Conservation (phyloP, 2,113 vertebrate genomes). For the Pongo pygmaeus region DNA sequence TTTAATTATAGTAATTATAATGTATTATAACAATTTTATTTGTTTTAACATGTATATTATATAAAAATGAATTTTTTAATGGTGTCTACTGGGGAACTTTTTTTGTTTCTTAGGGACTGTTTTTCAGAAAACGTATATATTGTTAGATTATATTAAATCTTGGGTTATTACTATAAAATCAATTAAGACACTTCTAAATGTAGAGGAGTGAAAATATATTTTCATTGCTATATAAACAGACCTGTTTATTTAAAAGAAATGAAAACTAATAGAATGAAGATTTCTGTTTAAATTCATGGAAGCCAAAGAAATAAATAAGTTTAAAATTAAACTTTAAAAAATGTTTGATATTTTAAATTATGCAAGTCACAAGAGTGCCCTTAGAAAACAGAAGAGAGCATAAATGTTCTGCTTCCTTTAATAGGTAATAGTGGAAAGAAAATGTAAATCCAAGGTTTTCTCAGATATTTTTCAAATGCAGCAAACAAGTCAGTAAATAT, state of each 20-base stretch:
- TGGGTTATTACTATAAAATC: not conserved
- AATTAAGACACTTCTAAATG: not conserved
- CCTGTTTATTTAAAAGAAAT: not conserved
- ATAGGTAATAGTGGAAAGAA: not conserved
- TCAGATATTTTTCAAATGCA: not conserved
- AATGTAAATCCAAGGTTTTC: not conserved
- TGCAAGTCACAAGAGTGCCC: not conserved
- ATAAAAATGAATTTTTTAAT: not conserved
- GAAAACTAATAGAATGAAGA: not conserved
- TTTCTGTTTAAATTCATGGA: conserved; percentile 5
- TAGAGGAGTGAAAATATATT: not conserved
- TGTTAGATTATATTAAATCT: not conserved
- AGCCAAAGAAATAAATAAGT: conserved; percentile 28
- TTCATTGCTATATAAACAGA: not conserved
- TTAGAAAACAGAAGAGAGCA: not conserved
- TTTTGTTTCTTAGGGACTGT: not conserved
- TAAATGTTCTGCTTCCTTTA: not conserved
- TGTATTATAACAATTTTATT: not conserved
- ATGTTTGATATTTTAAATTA: conserved; percentile 15
- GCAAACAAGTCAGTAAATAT: not conserved
- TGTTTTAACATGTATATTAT: not conserved
- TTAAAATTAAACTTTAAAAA: conserved; percentile 34
- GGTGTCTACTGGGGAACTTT: not conserved
- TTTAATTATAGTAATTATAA: not conserved
- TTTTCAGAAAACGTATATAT: not conserved